Base-by-base conservation (phyloP, 2,797 vertebrate genomes). In the Ptychobarbus kaznakovi region DNA sequence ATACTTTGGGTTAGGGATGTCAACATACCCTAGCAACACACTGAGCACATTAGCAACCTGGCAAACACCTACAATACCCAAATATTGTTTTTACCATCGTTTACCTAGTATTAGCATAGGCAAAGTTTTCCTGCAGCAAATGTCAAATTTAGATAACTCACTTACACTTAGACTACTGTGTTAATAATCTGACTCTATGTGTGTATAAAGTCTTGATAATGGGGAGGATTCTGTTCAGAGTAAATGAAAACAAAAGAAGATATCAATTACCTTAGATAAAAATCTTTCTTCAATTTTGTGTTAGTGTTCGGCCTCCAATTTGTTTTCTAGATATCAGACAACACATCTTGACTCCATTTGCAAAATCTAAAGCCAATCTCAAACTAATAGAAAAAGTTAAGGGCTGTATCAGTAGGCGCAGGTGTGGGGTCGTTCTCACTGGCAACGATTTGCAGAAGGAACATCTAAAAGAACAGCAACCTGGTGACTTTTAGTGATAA, bases 191-290 rank as follows among this genome's bases (percentile, higher is more conserved):
- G 12, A 51, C 28, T 68, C 11, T 80, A 15, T 40, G 65, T 68
- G 3, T 15, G 20, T 66, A 44, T 32, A 38, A 38, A 38, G 1
- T 8, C 65, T 53, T 35, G 8, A 4, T 16, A 51, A 5, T n/a
- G 22, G 22, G 8, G 22, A 61, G 35, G 32, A 32, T 20, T 51
- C 46, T 53, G 28, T 18, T 25, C 25, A 69, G 9, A 38, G n/a
- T 42, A 81, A 81, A 81, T 11, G 2, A 56, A 81, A 81, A 56
- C 49, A 81, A 69, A 68, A 69, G 32, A 81, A 15, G n/a, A 40
- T 70, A 70, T 53, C 32, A 40, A 53, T 81, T 56, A 56, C 66
- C 9, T 42, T 2, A 20, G 46, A 66, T 65, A 22, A 49, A 49
- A 25, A 81, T 42, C 65, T 70, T 12, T 69, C 10, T 68, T 70